Base-by-base conservation (phyloP, 2,113 vertebrate genomes). In the Anseranas semipalmata region DNA sequence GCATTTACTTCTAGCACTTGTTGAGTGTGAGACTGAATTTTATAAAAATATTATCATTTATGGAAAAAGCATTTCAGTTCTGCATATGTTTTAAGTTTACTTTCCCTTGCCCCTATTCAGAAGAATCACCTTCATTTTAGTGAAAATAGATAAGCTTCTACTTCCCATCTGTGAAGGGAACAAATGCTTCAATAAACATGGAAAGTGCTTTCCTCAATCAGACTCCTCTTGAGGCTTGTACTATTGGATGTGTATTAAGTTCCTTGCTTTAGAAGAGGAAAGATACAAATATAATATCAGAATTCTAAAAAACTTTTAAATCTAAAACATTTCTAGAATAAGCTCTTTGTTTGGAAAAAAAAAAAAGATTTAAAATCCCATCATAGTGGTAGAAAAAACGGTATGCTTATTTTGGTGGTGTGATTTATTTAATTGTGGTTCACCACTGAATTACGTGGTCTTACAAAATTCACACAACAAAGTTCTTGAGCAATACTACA, bases 1-100 rank as follows among this genome's bases (percentile, higher is more conserved):
- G 94, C 89, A 93, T 93, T 95, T 95, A 72, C 89, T 95, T 97
- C 71, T 77, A 76, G 73, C 71, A 79, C 77, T 95, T 87, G 46
- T 75, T 91, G 70, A 92, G 9, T 66, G 28, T 30, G 53, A 89
- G 41, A 35, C 15, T 35, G 58, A 79, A 79, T 83, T 85, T 71
- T 16, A 37, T 79, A 52, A 87, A 81, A 28, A 21, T n/a, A 33
- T 22, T 74, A 22, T 48, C 66, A 58, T 80, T 41, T 53, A 72
- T 66, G 27, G 48, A 92, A 95, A 94, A 87, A 33, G 4, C 79
- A 62, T 55, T 85, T 78, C 52, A 93, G 70, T 81, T 89, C 39
- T 41, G 3, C 37, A 13, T 87, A 27, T 53, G 32, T 62, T 70
- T 0, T 53, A 68, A 27, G 2, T 68, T 95, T 76, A 65, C 50